Evolutionary conservation across 2,113 vertebrate species (phyloP), one percentile per base, ranked within the genome.

Genomic region (Scopus umbretta): DNA sequence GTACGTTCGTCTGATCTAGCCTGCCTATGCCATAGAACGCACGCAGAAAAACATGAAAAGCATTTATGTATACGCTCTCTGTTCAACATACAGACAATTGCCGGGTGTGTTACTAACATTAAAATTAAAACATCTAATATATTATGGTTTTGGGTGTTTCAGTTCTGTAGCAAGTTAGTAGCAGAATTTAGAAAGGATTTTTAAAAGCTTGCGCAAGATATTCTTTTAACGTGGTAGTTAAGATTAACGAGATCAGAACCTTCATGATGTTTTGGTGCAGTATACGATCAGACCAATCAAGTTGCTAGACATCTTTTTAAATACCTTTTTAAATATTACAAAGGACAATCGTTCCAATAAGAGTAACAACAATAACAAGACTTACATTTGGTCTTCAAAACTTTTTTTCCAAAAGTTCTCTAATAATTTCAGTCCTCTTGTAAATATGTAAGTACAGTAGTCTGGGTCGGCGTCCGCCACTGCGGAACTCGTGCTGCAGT

Each of bases 1-100:
- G 32, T 68, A 75, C 36, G 43, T 91, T 89, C 34, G 43, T 94
- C 97, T 98, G 75, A 97, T 97, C 90, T 96, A 85, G 63, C 91
- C 83, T 96, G 70, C 42, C 91, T 96, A 91, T 42, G 50, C 82
- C 67, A 62, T 13, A 61, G 62, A 59, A 61, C 26, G 34, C 25
- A 83, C 2, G 2, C 55, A 86, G 40, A 52, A 86, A 94, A 67
- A 66, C 3, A 36, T 40, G 38, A 38, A 40, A 79, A 79, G 29
- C 17, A 45, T 50, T 49, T 76, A 32, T 21, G 11, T 26, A 10
- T 45, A 43, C 85, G 30, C 30, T 59, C 30, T 53, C 78, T 82
- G 26, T 59, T 80, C 78, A 86, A 53, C 45, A 53, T 3, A 81
- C 4, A 63, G 8, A 59, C 68, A 83, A 66, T 22, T 86, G 50